Conservation (phyloP, 2,888 invertebrate genomes). For the Nezara viridula region DNA sequence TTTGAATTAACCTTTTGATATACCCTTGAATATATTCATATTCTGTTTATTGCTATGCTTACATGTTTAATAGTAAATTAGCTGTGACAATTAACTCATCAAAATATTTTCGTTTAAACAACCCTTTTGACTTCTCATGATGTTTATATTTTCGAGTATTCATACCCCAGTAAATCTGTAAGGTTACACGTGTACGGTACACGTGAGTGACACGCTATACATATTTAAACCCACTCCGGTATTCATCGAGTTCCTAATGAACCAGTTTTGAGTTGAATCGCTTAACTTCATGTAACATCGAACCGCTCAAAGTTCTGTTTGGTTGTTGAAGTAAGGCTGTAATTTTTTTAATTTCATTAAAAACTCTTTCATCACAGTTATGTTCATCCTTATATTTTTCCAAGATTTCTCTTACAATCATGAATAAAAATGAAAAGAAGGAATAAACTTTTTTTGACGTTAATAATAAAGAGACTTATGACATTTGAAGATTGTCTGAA, state of each 20-base stretch:
- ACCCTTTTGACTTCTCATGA: too few species aligned
- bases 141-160: too few species aligned
- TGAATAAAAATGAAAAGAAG: background rate
- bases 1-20: too few species aligned
- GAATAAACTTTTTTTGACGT: background rate
- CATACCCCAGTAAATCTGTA: background rate
- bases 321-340: background rate
- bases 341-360: background rate
- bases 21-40: too few species aligned
- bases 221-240: background rate
- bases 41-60: too few species aligned
- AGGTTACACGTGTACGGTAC: background rate
- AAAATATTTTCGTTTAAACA: too few species aligned
- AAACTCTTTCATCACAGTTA: background rate
- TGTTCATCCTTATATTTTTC: too few species aligned
- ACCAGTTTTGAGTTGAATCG: background rate
- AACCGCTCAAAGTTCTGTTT: background rate
- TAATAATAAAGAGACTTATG: background rate
- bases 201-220: background rate
- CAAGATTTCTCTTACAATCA: background rate
- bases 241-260: background rate
- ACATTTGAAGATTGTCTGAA: slow-evolving; percentile 43
- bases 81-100: too few species aligned
- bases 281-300: background rate
- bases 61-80: too few species aligned